Conservation (phyloP, 2,113 vertebrate genomes). For the Scomber scombrus region DNA sequence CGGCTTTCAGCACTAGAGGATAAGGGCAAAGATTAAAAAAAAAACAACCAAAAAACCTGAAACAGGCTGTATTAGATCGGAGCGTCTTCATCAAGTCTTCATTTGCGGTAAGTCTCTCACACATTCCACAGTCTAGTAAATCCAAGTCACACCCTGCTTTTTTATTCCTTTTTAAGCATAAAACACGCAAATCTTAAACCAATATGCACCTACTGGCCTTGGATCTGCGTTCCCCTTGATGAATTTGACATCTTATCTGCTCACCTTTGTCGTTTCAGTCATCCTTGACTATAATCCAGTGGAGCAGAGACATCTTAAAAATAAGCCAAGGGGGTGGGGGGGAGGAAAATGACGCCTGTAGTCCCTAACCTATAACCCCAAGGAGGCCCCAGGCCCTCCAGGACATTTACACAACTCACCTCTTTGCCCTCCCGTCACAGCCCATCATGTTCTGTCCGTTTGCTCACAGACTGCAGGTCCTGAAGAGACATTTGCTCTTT, state of each 20-base stretch:
- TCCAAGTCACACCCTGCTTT: background rate
- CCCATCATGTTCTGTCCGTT: constrained; percentile 49
- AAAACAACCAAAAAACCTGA: background rate
- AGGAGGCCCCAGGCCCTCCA: constrained; percentile 32
- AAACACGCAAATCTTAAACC: background rate
- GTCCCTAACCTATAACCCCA: constrained; percentile 40
- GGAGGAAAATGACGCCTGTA: constrained; percentile 12
- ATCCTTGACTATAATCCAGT: constrained; percentile 28
- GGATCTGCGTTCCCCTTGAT: constrained; percentile 13
- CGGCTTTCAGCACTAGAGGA: constrained; percentile 23
- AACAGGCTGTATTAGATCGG: background rate
- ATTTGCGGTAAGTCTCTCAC: background rate
- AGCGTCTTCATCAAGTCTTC: background rate
- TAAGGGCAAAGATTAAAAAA: constrained; percentile 8
- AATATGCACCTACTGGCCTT: background rate
- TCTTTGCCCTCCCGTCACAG: constrained; percentile 67
- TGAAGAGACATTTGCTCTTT: constrained; percentile 35
- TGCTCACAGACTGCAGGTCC: constrained; percentile 30
- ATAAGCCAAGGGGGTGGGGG: constrained; percentile 21
- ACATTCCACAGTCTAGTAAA: background rate
- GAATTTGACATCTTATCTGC: constrained; percentile 25
- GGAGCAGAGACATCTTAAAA: constrained; percentile 61
- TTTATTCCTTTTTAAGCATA: background rate
- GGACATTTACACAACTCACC: constrained; percentile 60
- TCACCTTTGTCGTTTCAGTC: constrained; percentile 35